These are phyloP conservation scores for Lethrus apterus DNA, from an alignment of 1,140 invertebrate species.

Conservation along the genomic window DNA sequence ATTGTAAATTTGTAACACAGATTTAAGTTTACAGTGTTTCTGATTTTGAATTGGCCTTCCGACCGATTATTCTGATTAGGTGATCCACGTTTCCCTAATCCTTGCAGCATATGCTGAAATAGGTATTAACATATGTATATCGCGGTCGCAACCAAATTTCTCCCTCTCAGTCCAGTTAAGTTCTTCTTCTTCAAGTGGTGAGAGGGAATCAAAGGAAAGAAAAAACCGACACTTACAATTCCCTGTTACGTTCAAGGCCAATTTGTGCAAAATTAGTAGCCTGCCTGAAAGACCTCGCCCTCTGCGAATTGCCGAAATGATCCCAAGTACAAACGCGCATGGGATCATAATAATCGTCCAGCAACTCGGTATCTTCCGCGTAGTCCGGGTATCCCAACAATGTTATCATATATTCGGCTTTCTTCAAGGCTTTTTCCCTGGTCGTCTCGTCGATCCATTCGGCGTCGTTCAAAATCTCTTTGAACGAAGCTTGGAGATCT, in stretches of 20 bases:
- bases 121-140: no score
- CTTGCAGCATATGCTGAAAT: no score
- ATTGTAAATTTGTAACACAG: no score
- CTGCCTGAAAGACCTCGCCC: constrained; percentile 28
- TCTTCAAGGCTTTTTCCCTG: constrained; percentile 24
- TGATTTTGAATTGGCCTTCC: no score
- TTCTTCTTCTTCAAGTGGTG: no score
- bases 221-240: constrained; percentile 23
- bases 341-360: constrained; percentile 33
- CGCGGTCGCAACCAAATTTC: no score
- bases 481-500: constrained; percentile 65
- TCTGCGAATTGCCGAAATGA: constrained; percentile 33
- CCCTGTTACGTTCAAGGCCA: constrained; percentile 19
- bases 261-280: constrained; percentile 28
- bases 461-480: constrained; percentile 56
- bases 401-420: constrained; percentile 29
- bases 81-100: no score
- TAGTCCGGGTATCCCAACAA: constrained; percentile 32
- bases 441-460: constrained; percentile 68
- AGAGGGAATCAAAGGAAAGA: no score
- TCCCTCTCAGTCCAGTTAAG: no score
- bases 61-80: no score
- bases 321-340: constrained; percentile 31
- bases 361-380: constrained; percentile 14
- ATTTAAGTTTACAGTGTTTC: no score